Percentiles rank a stretch among this genome's conserved stretches.
Evolutionary conservation across 2,888 invertebrate genomes (phyloP).

Genomic region (Synergus gifuensis): DNA sequence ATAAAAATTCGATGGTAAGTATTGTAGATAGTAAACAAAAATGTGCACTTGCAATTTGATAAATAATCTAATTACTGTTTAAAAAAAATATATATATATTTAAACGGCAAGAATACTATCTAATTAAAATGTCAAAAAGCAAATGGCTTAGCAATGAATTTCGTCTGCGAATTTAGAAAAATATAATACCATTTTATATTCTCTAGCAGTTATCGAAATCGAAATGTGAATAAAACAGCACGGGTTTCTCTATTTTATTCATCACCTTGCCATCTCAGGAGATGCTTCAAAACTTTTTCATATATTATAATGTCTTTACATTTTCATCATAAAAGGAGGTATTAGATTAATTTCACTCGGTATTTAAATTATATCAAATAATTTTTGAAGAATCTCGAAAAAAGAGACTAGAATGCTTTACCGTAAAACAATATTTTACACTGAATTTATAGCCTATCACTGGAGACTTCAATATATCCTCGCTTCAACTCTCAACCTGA

Average conservation of each 20-base stretch:
- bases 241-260: background rate
- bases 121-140: too few relatives aligned
- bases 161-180: background rate
- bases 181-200: background rate
- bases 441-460: background rate
- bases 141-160: background rate
- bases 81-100: too few relatives aligned
- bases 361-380: background rate
- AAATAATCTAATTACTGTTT: too few relatives aligned
- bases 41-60: too few relatives aligned
- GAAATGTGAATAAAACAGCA: background rate
- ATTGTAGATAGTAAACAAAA: too few relatives aligned
- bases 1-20: too few relatives aligned
- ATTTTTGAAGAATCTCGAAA: background rate
- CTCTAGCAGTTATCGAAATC: background rate
- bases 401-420: background rate
- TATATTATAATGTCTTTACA: background rate
- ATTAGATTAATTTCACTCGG: background rate
- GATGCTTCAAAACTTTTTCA: background rate
- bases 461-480: constrained; percentile 2
- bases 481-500: background rate
- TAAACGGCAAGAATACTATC: too few relatives aligned
- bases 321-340: background rate
- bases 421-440: background rate
- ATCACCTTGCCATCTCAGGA: background rate